A percentile compares a stretch with the other conserved stretches of the same genome.
Evolutionary conservation across 1,140 invertebrate species (phyloP).

Genomic region (Stratiolaelaps scimitus): DNA sequence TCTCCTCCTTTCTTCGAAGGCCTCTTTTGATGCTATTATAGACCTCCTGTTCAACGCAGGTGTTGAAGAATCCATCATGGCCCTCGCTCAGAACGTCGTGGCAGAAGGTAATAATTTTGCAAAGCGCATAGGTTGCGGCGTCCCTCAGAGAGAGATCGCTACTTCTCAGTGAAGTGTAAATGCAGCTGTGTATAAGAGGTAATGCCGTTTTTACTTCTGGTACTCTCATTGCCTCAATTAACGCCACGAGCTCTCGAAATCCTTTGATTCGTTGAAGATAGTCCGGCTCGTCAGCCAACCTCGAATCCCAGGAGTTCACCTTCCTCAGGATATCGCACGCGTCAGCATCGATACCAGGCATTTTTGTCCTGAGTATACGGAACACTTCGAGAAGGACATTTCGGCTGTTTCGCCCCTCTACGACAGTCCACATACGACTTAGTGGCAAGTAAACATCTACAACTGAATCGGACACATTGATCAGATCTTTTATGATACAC

Average conservation of each 20-base stretch:
- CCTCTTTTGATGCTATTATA: constrained; percentile 33
- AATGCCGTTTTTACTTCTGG: constrained; percentile 49
- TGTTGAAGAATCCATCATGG: constrained; percentile 31
- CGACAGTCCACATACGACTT: constrained; percentile 29
- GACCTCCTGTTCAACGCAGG: constrained; percentile 33
- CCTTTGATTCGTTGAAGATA: constrained; percentile 60
- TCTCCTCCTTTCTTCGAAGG: constrained; percentile 33
- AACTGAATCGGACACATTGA: background rate
- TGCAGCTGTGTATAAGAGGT: constrained; percentile 66
- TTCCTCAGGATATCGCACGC: constrained; percentile 47
- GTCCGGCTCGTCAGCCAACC: constrained; percentile 81
- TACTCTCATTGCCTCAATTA: constrained; percentile 48
- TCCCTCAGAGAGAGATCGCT: constrained; percentile 71
- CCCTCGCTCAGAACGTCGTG: constrained; percentile 42
- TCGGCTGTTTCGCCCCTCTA: constrained; percentile 31
- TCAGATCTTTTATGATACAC: background rate
- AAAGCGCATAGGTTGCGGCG: constrained; percentile 57
- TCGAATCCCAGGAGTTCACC: constrained; percentile 71
- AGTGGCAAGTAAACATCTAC: background rate
- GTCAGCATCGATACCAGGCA: background rate
- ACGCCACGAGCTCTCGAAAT: constrained; percentile 49
- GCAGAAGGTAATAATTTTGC: constrained; percentile 45
- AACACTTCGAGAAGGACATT: background rate
- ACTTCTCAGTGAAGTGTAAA: constrained; percentile 54
- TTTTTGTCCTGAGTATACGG: background rate